These are phyloP conservation scores for Acropternis orthonyx DNA, from an alignment of 2,797 vertebrate species.

Conservation along the genomic window DNA sequence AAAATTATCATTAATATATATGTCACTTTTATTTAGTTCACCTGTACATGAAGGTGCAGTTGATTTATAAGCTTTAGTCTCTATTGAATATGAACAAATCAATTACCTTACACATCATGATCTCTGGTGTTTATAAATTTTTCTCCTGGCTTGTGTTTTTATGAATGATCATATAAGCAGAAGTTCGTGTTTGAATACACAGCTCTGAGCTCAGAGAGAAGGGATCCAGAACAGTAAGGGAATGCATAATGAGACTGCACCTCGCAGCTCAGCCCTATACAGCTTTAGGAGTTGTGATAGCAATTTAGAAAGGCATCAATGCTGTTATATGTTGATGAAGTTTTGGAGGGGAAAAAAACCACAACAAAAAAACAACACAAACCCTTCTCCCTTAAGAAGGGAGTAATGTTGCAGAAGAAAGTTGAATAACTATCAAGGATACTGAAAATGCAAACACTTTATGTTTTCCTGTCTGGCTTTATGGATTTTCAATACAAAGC, in stretches of 20 bases:
- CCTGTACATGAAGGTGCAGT: not conserved
- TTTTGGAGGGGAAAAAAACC: not conserved
- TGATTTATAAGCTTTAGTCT: not conserved
- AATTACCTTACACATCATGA: not conserved
- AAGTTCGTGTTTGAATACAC: not conserved
- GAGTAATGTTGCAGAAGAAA: not conserved
- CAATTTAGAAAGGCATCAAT: not conserved
- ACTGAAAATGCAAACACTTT: not conserved
- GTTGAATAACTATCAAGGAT: not conserved
- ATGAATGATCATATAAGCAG: not conserved
- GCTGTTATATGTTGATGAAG: not conserved
- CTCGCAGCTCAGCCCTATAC: not conserved
- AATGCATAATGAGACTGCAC: not conserved
- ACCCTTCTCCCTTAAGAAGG: not conserved
- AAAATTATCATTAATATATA: not conserved
- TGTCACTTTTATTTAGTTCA: not conserved
- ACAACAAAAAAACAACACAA: accelerated
- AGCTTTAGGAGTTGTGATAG: not conserved
- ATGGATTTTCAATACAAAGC: not conserved
- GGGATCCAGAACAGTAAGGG: not conserved
- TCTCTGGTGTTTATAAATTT: not conserved
- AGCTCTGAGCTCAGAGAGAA: not conserved
- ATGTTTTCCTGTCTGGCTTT: not conserved
- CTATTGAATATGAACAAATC: not conserved
- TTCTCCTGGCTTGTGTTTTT: not conserved